Percentiles rank a stretch among this genome's conserved stretches.
These are phyloP conservation scores for Pseudobourletiella spinata DNA, from an alignment of 1,140 invertebrate genomes.

Conservation along the genomic window DNA sequence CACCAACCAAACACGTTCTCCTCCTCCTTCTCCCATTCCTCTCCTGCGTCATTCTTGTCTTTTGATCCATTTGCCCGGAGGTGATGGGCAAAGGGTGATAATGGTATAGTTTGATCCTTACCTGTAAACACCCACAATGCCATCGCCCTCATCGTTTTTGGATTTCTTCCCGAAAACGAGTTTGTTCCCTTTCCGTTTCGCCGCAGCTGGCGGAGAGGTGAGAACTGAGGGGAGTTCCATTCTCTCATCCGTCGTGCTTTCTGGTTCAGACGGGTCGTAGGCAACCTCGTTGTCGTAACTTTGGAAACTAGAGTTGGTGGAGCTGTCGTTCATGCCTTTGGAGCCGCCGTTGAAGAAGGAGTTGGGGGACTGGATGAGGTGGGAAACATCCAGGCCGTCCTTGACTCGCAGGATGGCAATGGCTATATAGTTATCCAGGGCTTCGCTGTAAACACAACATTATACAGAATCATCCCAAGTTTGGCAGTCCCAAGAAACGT, in stretches of 20 bases:
- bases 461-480: neutral
- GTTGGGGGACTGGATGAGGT: conserved; percentile 11
- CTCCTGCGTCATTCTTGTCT: too few relatives aligned
- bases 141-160: conserved; percentile 12
- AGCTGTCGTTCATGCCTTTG: neutral
- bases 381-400: conserved; percentile 71
- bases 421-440: conserved; percentile 81
- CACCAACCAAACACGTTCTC: too few relatives aligned
- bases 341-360: neutral
- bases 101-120: conserved; percentile 8
- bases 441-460: conserved; percentile 46
- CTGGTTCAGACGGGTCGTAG: conserved; percentile 22
- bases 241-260: neutral
- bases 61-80: neutral
- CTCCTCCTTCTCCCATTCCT: too few relatives aligned
- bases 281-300: conserved; percentile 19
- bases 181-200: conserved; percentile 16
- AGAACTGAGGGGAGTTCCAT: neutral
- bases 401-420: conserved; percentile 77
- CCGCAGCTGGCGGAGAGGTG: neutral
- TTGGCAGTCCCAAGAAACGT: too few relatives aligned
- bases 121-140: conserved; percentile 17
- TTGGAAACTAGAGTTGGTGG: neutral
- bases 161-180: conserved; percentile 18
- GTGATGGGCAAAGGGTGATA: neutral